Conservation (phyloP, 2,797 vertebrate species). For the Myotis myotis region DNA sequence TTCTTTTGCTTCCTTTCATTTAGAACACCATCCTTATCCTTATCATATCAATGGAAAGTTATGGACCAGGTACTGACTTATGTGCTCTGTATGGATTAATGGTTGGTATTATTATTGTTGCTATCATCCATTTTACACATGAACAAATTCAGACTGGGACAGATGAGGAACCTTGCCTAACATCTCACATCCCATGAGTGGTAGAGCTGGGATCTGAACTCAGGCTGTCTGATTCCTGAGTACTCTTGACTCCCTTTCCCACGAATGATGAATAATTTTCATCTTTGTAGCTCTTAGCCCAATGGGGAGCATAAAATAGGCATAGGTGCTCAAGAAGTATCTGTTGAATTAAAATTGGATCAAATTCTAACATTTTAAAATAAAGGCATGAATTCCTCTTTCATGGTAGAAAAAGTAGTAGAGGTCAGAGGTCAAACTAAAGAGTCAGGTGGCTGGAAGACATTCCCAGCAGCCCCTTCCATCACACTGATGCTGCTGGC, state of each 20-base stretch:
- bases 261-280: not conserved
- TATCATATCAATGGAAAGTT: not conserved
- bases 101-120: not conserved
- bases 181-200: not conserved
- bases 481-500: not conserved
- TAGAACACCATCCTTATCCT: not conserved
- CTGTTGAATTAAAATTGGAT: not conserved
- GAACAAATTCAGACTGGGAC: not conserved
- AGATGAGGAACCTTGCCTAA: not conserved
- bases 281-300: not conserved
- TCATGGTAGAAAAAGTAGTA: not conserved
- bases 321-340: not conserved
- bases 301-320: not conserved
- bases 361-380: slow-evolving; percentile 28
- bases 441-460: not conserved
- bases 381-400: not conserved
- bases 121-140: not conserved
- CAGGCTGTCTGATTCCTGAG: not conserved
- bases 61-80: not conserved
- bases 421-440: not conserved
- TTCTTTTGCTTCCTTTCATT: not conserved
- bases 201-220: not conserved
- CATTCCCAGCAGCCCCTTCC: not conserved
- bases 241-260: not conserved
- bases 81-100: not conserved